These are phyloP conservation scores for Edolisoma coerulescens DNA, from an alignment of 2,113 vertebrate species.

Conservation along the genomic window DNA sequence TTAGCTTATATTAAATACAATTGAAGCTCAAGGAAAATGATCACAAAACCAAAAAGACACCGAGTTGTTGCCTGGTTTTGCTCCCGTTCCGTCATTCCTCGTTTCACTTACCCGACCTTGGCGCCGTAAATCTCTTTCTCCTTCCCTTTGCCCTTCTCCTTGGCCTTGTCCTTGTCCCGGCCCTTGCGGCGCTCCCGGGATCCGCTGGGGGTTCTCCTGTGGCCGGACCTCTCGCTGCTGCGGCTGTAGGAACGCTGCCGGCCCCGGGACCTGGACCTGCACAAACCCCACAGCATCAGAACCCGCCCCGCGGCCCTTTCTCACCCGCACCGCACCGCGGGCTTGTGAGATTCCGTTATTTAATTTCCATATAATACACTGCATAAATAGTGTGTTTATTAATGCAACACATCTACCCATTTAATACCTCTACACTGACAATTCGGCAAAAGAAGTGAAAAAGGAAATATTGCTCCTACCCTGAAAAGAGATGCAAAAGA, in stretches of 20 bases:
- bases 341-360: too few species aligned
- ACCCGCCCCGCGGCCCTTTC: too few species aligned
- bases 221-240: constrained; percentile 80
- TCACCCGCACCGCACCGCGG: background rate
- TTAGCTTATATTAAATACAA: fast-evolving
- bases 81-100: fast-evolving
- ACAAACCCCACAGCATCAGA: background rate
- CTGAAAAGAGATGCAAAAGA: background rate
- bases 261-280: constrained; percentile 83
- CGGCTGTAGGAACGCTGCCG: constrained; percentile 80
- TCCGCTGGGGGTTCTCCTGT: constrained; percentile 77
- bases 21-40: background rate
- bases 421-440: background rate
- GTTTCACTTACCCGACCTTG: background rate
- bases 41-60: background rate
- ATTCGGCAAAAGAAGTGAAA: background rate
- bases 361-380: background rate
- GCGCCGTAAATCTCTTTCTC: constrained; percentile 70
- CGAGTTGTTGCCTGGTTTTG: fast-evolving
- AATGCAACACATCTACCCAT: fast-evolving
- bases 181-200: constrained; percentile 78
- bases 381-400: fast-evolving
- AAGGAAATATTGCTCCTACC: background rate
- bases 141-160: constrained; percentile 72
- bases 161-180: constrained; percentile 69